These are phyloP conservation scores for Vidua macroura DNA, from an alignment of 2,113 vertebrate species.

Conservation along the genomic window DNA sequence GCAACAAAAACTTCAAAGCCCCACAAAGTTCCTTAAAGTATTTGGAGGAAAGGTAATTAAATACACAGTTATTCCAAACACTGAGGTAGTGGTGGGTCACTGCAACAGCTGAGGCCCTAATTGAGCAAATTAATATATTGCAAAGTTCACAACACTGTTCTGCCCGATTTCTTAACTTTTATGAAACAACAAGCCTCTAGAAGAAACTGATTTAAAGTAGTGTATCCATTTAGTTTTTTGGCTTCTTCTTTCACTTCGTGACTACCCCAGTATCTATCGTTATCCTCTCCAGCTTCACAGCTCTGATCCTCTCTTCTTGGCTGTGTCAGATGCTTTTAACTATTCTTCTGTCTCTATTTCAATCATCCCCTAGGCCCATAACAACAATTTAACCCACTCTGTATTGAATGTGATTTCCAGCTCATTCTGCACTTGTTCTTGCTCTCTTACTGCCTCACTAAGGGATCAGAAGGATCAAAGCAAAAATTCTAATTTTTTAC, in stretches of 20 bases:
- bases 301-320: background rate
- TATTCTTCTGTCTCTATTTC: background rate
- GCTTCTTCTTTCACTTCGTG: background rate
- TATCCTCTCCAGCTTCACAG: background rate
- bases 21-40: background rate
- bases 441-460: background rate
- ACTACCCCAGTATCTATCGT: background rate
- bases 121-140: background rate
- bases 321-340: background rate
- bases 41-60: background rate
- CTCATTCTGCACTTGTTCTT: background rate
- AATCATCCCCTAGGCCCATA: background rate
- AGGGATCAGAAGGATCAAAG: background rate
- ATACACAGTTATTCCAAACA: background rate
- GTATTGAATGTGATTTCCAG: background rate
- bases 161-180: background rate
- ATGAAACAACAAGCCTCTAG: background rate
- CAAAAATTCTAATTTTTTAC: background rate
- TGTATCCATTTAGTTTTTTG: background rate
- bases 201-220: background rate
- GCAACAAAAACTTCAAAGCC: background rate
- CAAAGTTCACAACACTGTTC: background rate
- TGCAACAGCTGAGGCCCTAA: background rate
- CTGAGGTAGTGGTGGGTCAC: background rate
- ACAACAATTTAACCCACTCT: background rate